These are phyloP conservation scores for Xiphorhynchus erythropygius DNA, from an alignment of 2,797 vertebrate species.

Conservation along the genomic window DNA sequence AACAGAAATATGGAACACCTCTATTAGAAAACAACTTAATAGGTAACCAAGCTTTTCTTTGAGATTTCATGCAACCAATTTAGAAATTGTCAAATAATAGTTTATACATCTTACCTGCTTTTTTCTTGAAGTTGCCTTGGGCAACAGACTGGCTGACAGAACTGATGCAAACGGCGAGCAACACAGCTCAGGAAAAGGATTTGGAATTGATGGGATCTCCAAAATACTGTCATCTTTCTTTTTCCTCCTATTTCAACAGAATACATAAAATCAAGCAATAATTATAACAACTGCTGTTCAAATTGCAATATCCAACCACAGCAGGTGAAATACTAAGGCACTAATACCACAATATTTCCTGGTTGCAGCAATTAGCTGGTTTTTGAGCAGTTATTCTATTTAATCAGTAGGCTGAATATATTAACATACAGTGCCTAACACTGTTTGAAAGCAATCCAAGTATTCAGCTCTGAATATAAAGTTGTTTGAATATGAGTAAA, in stretches of 20 bases:
- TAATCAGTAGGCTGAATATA: constrained; percentile 40
- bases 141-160: constrained; percentile 85
- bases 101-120: constrained; percentile 80
- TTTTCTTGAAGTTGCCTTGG: constrained; percentile 87
- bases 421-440: constrained; percentile 49
- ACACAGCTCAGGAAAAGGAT: constrained; percentile 87
- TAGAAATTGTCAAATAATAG: constrained; percentile 11
- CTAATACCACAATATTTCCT: background rate
- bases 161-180: constrained; percentile 80
- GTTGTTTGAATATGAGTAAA: constrained; percentile 1
- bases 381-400: constrained; percentile 21
- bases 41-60: background rate
- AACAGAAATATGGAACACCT: background rate
- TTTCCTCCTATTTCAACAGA: constrained; percentile 75
- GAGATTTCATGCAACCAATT: background rate
- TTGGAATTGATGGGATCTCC: constrained; percentile 81
- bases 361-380: constrained; percentile 16
- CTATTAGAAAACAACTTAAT: background rate
- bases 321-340: background rate
- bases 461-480: constrained; percentile 32
- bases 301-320: constrained; percentile 19
- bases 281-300: constrained; percentile 36
- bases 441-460: constrained; percentile 50
- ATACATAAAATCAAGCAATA: constrained; percentile 56
- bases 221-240: constrained; percentile 79